phyloP scores from a whole-genome alignment of 2,113 vertebrate genomes.

The Clarias batrachus region DNA sequence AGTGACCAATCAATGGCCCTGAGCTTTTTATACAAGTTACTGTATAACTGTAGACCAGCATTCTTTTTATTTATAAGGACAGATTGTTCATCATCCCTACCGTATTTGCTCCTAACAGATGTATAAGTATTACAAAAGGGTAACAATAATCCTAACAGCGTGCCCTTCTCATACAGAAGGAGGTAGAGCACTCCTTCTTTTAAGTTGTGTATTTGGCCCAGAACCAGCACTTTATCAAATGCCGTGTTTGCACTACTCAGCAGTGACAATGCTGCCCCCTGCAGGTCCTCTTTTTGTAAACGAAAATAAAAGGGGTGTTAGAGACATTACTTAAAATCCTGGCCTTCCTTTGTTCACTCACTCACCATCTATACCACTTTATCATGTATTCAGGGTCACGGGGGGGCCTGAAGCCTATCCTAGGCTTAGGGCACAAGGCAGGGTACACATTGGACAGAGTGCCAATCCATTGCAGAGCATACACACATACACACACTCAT shows the following conservation, averaged over 20 bases:
- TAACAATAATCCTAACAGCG: too few relatives aligned
- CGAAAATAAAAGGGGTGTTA: slow-evolving; percentile 31
- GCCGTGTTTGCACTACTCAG: slow-evolving; percentile 87
- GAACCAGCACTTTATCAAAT: slow-evolving; percentile 93
- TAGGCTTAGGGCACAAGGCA: too few relatives aligned
- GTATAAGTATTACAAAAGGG: not conserved
- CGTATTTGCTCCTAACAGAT: not conserved
- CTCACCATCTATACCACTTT: not conserved
- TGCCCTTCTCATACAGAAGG: slow-evolving; percentile 84
- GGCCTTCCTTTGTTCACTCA: not conserved
- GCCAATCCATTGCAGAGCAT: too few relatives aligned
- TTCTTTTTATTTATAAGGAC: not conserved
- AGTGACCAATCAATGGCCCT: not conserved
- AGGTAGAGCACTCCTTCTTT: slow-evolving; percentile 93
- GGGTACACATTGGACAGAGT: too few relatives aligned
- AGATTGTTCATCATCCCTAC: not conserved
- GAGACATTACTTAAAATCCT: not conserved
- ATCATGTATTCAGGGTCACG: not conserved
- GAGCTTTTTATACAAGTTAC: too few relatives aligned
- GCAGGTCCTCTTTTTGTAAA: slow-evolving; percentile 83
- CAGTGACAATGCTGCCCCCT: slow-evolving; percentile 83
- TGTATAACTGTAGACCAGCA: too few relatives aligned
- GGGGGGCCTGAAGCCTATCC: too few relatives aligned
- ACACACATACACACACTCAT: too few relatives aligned
- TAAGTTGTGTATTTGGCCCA: slow-evolving; percentile 98